Conservation (phyloP, 2,797 vertebrate genomes). For the Pipistrellus pipistrellus region DNA sequence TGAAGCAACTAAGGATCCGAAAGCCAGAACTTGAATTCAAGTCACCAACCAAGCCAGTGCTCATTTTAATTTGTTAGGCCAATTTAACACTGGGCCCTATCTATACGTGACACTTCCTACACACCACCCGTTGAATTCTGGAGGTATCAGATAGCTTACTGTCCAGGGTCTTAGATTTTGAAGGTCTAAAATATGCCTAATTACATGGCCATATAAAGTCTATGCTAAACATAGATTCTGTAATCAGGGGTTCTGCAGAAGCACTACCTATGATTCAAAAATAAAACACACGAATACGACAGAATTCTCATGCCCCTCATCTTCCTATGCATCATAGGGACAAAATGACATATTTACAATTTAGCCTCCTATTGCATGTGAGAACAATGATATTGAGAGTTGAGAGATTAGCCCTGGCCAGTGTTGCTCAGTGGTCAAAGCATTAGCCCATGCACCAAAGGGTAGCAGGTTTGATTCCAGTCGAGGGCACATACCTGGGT, state of each 20-base stretch:
- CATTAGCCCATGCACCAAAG: neutral
- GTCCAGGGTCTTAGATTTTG: neutral
- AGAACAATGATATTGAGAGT: neutral
- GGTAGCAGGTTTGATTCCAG: neutral
- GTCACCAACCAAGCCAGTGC: neutral
- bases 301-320: neutral
- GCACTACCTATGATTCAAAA: conserved; percentile 26
- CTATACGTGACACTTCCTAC: neutral
- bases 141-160: neutral
- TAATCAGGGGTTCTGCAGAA: conserved; percentile 9
- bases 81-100: neutral
- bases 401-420: neutral
- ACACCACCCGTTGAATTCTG: neutral
- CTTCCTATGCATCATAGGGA: neutral
- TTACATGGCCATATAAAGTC: neutral
- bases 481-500: neutral
- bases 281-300: neutral
- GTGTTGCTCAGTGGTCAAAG: neutral
- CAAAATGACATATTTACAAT: neutral
- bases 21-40: neutral
- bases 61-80: neutral
- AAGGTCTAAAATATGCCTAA: conserved; percentile 33
- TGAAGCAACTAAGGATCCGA: neutral
- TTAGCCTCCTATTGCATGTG: neutral
- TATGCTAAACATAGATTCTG: neutral